Evolutionary conservation across 1,140 invertebrate genomes (phyloP).

Genomic region (Tetramorium simillimum): DNA sequence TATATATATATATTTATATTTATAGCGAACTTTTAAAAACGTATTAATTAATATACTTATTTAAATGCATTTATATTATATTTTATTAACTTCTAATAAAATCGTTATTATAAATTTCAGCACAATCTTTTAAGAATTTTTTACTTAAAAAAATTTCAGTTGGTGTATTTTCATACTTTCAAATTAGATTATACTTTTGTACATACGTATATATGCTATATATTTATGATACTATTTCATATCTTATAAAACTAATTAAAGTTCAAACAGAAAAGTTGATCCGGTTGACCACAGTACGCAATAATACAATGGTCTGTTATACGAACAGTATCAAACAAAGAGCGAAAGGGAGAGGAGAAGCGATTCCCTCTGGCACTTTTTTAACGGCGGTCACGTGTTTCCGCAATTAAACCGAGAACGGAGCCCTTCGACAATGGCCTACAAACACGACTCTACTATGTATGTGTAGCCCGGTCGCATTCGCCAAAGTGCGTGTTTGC

Average conservation of each 20-base stretch:
- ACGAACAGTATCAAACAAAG: conserved; percentile 15
- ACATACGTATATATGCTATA: not conserved
- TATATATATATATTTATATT: not conserved
- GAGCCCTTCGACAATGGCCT: conserved; percentile 67
- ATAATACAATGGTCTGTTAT: conserved; percentile 19
- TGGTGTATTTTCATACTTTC: not conserved
- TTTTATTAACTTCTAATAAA: too few species aligned
- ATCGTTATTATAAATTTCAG: too few species aligned
- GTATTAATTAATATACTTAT: not conserved
- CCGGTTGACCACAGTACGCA: not conserved
- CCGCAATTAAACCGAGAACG: conserved; percentile 74
- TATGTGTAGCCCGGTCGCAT: not conserved
- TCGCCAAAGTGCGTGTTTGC: conserved; percentile 37
- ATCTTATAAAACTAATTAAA: not conserved
- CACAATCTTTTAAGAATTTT: not conserved
- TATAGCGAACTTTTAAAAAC: too few species aligned
- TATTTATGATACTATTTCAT: not conserved
- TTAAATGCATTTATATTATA: not conserved
- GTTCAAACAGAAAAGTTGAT: conserved; percentile 16
- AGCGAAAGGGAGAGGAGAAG: conserved; percentile 32
- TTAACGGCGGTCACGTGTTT: conserved; percentile 73
- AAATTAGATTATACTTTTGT: not conserved
- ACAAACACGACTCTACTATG: conserved; percentile 26
- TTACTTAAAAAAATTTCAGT: not conserved
- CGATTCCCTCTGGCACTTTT: conserved; percentile 44